Evolutionary conservation across 2,888 invertebrate species (phyloP).

Genomic region (Phaedon cochleariae): DNA sequence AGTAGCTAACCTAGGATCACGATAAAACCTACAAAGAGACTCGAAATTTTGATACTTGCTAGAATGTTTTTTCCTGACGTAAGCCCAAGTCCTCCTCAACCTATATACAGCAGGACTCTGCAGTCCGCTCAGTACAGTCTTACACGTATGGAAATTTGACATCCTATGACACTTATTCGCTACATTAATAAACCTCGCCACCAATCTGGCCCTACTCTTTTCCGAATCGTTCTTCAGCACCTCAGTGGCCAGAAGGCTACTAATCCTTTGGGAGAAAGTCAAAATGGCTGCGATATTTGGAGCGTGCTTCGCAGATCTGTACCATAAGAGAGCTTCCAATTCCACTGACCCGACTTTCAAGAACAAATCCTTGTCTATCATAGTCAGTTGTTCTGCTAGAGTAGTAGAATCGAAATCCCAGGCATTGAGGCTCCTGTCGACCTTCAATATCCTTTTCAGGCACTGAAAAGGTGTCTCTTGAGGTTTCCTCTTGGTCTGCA

Average conservation of each 20-base stretch:
- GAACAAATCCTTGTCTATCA: conserved; percentile 66
- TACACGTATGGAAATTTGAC: conserved; percentile 66
- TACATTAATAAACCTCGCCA: conserved; percentile 66
- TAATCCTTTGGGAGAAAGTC: conserved; percentile 65
- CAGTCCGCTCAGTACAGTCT: conserved; percentile 64
- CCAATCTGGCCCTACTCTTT: conserved; percentile 63
- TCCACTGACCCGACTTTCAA: conserved; percentile 62
- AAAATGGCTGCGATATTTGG: conserved; percentile 65
- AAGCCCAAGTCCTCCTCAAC: conserved; percentile 64
- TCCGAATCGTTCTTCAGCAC: conserved; percentile 60
- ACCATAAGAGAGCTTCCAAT: conserved; percentile 60
- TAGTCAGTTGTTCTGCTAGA: conserved; percentile 64
- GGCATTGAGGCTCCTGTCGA: conserved; percentile 60
- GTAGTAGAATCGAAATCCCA: conserved; percentile 67
- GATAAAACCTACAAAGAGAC: conserved; percentile 62
- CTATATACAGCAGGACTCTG: conserved; percentile 66
- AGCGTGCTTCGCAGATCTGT: conserved; percentile 63
- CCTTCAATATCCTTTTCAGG: conserved; percentile 58
- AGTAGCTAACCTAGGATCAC: conserved; percentile 57
- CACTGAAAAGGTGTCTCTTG: conserved; percentile 55
- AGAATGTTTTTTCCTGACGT: conserved; percentile 63
- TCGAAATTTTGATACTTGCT: conserved; percentile 65
- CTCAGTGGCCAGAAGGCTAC: conserved; percentile 64
- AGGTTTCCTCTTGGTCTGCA: conserved; percentile 30
- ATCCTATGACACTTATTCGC: conserved; percentile 65